Evolutionary conservation across 2,797 vertebrate species (phyloP).

Genomic region (Rhinella marina): DNA sequence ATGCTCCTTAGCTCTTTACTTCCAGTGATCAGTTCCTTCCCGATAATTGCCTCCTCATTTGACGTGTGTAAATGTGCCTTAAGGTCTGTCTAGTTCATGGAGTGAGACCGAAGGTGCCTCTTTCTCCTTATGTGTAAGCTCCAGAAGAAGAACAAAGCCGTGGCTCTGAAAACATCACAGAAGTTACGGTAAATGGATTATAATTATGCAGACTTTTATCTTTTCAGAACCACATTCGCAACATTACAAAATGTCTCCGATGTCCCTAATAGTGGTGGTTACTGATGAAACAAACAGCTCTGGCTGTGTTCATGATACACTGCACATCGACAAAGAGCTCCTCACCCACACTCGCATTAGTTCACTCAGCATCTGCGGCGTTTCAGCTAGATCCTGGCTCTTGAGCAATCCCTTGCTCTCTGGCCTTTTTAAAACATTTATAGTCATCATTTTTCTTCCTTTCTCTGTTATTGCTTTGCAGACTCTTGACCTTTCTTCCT

Average conservation of each 20-base stretch:
- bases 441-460: slow-evolving; percentile 66
- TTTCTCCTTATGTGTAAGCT: background rate
- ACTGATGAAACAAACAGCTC: slow-evolving; percentile 49
- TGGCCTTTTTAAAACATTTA: slow-evolving; percentile 65
- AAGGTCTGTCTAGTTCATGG: background rate
- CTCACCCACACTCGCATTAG: background rate
- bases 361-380: slow-evolving; percentile 23
- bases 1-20: too few relatives aligned
- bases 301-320: slow-evolving; percentile 27
- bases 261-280: slow-evolving; percentile 48
- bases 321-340: slow-evolving; percentile 15
- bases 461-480: slow-evolving; percentile 67
- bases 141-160: background rate
- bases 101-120: background rate
- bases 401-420: slow-evolving; percentile 64
- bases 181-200: background rate
- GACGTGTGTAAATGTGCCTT: too few relatives aligned
- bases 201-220: slow-evolving; percentile 44
- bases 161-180: slow-evolving; percentile 1
- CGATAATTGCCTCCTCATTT: too few relatives aligned
- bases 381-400: slow-evolving; percentile 47
- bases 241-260: slow-evolving; percentile 14
- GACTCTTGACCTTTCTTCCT: slow-evolving; percentile 68
- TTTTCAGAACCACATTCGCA: slow-evolving; percentile 20
- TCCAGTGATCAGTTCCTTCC: too few relatives aligned